These are phyloP conservation scores for Cairina moschata DNA, from an alignment of 2,113 vertebrate genomes.

Conservation along the genomic window DNA sequence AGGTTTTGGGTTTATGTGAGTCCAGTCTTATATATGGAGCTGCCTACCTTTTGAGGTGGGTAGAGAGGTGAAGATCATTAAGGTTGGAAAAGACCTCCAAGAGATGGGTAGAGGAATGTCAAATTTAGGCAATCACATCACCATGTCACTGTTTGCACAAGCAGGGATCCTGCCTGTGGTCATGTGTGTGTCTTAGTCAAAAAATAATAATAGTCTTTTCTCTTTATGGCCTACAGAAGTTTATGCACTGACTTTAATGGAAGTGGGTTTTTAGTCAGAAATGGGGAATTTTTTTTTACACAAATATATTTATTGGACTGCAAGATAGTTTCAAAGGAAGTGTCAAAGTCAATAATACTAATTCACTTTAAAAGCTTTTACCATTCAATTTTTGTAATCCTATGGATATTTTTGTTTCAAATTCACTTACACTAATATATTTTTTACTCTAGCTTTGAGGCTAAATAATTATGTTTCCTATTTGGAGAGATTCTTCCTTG, in stretches of 20 bases:
- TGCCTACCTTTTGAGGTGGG: rapidly evolving
- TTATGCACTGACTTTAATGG: not conserved
- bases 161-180: not conserved
- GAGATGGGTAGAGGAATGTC: not conserved
- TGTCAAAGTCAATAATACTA: not conserved
- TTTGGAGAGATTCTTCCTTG: not conserved
- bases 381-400: not conserved
- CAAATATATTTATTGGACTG: not conserved
- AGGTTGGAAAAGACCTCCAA: too few species aligned
- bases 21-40: not conserved
- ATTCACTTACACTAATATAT: not conserved
- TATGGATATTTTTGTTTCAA: not conserved
- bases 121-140: not conserved
- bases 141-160: not conserved
- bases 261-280: not conserved
- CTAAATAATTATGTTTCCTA: not conserved
- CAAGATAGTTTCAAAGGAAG: not conserved
- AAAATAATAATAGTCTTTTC: not conserved
- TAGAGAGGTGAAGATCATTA: not conserved
- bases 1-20: not conserved
- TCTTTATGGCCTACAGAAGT: rapidly evolving
- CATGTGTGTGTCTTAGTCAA: not conserved
- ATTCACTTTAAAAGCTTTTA: not conserved
- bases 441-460: not conserved
- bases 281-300: not conserved